These are phyloP conservation scores for Chrysolina oricalcia DNA, from an alignment of 2,888 invertebrate genomes.

Conservation along the genomic window DNA sequence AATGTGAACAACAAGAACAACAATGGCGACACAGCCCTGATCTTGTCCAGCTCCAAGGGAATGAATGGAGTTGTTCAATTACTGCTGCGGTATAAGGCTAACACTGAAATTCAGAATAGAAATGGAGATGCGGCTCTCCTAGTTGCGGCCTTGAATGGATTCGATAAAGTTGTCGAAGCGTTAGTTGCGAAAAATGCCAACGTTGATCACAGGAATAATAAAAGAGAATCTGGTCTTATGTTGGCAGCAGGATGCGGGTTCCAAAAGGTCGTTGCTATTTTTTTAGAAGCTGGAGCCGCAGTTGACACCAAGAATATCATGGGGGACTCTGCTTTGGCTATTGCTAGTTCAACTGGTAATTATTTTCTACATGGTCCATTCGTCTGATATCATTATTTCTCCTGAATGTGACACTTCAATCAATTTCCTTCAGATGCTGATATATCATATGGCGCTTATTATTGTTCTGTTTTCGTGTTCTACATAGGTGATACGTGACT, in stretches of 20 bases:
- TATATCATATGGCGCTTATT: no score
- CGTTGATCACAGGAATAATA: slow-evolving; percentile 1
- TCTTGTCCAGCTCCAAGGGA: slow-evolving; percentile 10
- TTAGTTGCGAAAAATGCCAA: slow-evolving; percentile 13
- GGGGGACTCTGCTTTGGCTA: slow-evolving; percentile 22
- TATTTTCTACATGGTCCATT: background rate
- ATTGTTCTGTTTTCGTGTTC: no score
- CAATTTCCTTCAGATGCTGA: no score
- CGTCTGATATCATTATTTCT: no score
- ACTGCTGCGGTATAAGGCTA: background rate
- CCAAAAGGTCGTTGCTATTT: slow-evolving; percentile 1
- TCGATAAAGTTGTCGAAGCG: slow-evolving; percentile 21
- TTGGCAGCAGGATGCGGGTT: slow-evolving; percentile 4
- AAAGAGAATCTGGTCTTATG: slow-evolving; percentile 10
- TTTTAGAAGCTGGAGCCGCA: slow-evolving; percentile 2
- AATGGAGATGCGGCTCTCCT: slow-evolving; percentile 21
- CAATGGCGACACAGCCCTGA: slow-evolving; percentile 24
- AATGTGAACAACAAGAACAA: slow-evolving; percentile 20
- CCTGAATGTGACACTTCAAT: no score
- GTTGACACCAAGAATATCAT: background rate
- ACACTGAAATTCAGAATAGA: slow-evolving; percentile 5
- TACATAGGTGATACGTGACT: no score
- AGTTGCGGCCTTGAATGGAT: slow-evolving; percentile 3
- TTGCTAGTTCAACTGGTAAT: slow-evolving; percentile 22
- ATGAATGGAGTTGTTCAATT: slow-evolving; percentile 19